These are phyloP conservation scores for Nycticebus coucang DNA, from an alignment of 2,113 vertebrate species.

Conservation along the genomic window DNA sequence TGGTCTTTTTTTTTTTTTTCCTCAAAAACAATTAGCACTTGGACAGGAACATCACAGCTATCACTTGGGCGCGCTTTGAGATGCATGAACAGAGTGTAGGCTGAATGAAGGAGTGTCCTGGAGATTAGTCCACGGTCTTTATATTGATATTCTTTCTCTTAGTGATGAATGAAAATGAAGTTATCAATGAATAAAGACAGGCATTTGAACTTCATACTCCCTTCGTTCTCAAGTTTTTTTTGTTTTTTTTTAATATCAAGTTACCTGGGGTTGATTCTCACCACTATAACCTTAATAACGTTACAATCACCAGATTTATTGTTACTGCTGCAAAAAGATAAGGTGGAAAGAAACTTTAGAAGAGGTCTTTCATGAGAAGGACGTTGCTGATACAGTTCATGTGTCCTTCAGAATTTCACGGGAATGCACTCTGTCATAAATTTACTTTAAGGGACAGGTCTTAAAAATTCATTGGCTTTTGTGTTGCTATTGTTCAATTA, in stretches of 20 bases:
- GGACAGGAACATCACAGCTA: rapidly evolving
- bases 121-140: not conserved
- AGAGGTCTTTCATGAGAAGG: not conserved
- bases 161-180: not conserved
- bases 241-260: not conserved
- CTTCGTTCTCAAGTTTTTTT: not conserved
- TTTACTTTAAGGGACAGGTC: not conserved
- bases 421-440: not conserved
- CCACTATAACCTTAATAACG: not conserved
- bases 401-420: no score
- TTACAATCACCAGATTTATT: not conserved
- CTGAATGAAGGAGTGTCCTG: rapidly evolving
- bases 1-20: not conserved
- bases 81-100: not conserved
- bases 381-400: not conserved
- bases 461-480: not conserved
- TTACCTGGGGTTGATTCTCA: no score
- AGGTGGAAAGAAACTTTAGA: not conserved
- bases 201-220: not conserved
- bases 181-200: not conserved
- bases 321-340: not conserved
- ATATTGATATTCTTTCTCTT: not conserved
- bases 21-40: not conserved
- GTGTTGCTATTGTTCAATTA: not conserved
- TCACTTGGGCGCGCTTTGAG: not conserved